These are phyloP conservation scores for Poecile montanus DNA, from an alignment of 2,797 vertebrate species.

Conservation along the genomic window DNA sequence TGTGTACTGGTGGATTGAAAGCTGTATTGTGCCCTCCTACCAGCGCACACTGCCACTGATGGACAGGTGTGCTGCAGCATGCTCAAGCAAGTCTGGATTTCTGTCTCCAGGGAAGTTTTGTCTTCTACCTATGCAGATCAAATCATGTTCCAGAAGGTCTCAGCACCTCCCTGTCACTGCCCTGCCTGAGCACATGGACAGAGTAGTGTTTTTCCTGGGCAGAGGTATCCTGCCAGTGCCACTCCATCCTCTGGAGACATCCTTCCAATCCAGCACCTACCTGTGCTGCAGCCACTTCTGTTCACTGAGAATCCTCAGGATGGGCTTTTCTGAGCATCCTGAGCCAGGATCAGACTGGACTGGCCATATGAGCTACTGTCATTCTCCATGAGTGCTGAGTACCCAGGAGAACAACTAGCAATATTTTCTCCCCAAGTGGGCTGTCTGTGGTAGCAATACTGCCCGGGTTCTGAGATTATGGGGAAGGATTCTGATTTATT, in stretches of 20 bases:
- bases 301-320: not conserved
- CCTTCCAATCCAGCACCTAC: not conserved
- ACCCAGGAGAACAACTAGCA: not conserved
- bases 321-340: not conserved
- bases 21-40: not conserved
- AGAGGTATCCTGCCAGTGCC: not conserved
- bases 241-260: not conserved
- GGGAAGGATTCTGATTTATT: not conserved
- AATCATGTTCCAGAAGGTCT: not conserved
- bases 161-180: not conserved
- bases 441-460: not conserved
- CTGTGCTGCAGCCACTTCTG: not conserved
- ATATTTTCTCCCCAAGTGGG: not conserved
- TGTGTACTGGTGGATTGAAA: not conserved
- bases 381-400: too few relatives aligned
- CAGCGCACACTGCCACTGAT: fast-evolving
- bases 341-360: not conserved
- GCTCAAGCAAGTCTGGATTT: not conserved
- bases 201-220: fast-evolving
- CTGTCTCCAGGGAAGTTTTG: not conserved
- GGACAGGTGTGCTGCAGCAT: not conserved
- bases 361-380: fast-evolving
- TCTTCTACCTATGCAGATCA: not conserved
- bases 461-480: not conserved
- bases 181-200: not conserved